Base-by-base conservation (phyloP, 2,888 invertebrate species). In the Cistogaster globosa region DNA sequence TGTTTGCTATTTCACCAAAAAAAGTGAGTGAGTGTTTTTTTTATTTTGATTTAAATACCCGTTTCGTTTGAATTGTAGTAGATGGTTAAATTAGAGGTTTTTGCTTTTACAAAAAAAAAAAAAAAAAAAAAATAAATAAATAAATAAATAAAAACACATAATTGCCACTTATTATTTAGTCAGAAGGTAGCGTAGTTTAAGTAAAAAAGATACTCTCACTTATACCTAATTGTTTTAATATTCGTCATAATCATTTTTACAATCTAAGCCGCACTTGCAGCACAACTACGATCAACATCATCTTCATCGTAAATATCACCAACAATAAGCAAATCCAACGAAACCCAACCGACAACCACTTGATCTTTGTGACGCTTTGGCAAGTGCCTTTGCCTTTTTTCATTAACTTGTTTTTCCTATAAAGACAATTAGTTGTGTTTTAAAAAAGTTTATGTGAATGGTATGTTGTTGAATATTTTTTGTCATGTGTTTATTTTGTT, bases 1-100 rank as follows among this genome's bases (percentile, higher is more conserved):
- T 69, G 78, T 63, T 0, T 79, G 82, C 69, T 85, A 82, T 75
- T 79, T 85, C 45, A 60, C 60, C 55, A 79, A 82, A 77, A 82
- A 26, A 26, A 26, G 26, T 26, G 26, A 42, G 65, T 60, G 71
- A 48, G 71, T 62, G 69, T 18, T 51, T 75, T 57, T 63, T 45
- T 22, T 16, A 32, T 32, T 62, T 45, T 18, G 26, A 53, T 68
- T 18, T 20, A 77, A 48, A 67, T 71, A 77, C 63, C 58, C 20
- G 58, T 80, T 69, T 74, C 65, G 71, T 45, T 62, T 18, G 26
- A 60, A 58, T 32, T 63, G 18, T 77, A 42, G 38, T 65, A 51
- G 51, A 12, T 42, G 1, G 12, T 12, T 12, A 42, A 80, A 58
- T 42, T 36, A 65, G 75, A 48, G 63, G 69, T 80, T 80, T 84